Base-by-base conservation (phyloP, 2,888 invertebrate genomes). In the Saturnia japonica region DNA sequence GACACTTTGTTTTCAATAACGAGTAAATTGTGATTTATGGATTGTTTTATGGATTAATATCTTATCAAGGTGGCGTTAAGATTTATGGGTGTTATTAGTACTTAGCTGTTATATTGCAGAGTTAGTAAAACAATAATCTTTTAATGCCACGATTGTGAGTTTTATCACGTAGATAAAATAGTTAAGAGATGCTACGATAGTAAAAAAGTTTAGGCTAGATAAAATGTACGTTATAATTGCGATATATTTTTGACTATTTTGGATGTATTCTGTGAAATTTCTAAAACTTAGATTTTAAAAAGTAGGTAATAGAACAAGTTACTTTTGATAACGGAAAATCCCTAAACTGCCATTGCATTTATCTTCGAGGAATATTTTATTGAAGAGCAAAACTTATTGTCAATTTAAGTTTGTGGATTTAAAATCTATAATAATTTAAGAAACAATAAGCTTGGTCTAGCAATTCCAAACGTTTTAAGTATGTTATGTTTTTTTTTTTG, bases 21-120 rank as follows among this genome's bases (percentile, higher is more conserved):
- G 40, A 51, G 64, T 14, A 22, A 40, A 67, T 40, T 42, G 47
- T 66, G 67, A 67, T 54, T 70, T 70, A 70, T 67, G 16, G 54
- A 25, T 43, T 42, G 28, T 66, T 45, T 47, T 67, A 28, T 67
- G 25, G n/a, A 51, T 51, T 45, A 45, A 70, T 66, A 66, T 42
- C 47, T 70, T 70, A 70, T 64, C 64, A 40, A n/a, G 12, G 57
- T 40, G 40, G 64, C 64, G 34, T 40, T 40, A 40, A 64, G 64
- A 64, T 64, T 64, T 64, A 64, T 64, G 40, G 64, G 40, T 40
- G 19, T 19, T 67, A 28, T 67, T 16, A 67, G 45, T 25, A 25
- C 45, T 45, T 43, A 25, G 9, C n/a, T 40, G 19, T 40, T 64
- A 40, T 64, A 34, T 64, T 40, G 40, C 64, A 22, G 64, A 19